phyloP scores from a whole-genome alignment of 2,888 invertebrate genomes.

The Athetis lepigone region DNA sequence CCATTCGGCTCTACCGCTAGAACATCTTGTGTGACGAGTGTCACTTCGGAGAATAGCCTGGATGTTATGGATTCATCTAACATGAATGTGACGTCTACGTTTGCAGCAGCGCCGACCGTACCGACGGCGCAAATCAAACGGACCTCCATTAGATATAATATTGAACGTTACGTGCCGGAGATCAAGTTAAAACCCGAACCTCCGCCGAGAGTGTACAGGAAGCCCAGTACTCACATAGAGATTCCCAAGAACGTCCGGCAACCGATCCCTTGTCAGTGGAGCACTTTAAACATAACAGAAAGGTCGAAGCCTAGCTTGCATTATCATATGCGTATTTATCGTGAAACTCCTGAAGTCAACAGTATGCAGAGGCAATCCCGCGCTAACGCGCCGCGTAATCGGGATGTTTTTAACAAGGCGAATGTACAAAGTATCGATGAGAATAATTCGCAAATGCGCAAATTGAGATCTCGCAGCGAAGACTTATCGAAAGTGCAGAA shows the following conservation, averaged over 20 bases:
- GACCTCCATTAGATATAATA: conserved; percentile 86
- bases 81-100: conserved; percentile 88
- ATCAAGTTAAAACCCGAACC: conserved; percentile 84
- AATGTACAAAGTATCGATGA: conserved; percentile 67
- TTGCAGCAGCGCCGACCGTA: conserved; percentile 84
- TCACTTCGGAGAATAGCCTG: conserved; percentile 90
- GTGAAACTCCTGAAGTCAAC: conserved; percentile 75
- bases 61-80: conserved; percentile 89
- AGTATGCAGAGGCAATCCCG: conserved; percentile 77
- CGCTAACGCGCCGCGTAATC: conserved; percentile 78
- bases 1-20: conserved; percentile 94
- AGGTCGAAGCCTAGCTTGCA: conserved; percentile 87
- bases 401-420: conserved; percentile 77
- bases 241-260: conserved; percentile 87
- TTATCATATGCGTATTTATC: conserved; percentile 89
- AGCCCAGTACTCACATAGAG: conserved; percentile 86
- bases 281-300: conserved; percentile 87
- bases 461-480: conserved; percentile 86
- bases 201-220: conserved; percentile 86
- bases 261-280: conserved; percentile 84
- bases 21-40: conserved; percentile 91
- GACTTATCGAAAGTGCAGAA: conserved; percentile 86
- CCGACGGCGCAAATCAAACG: conserved; percentile 87
- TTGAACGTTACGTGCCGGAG: conserved; percentile 84
- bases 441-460: conserved; percentile 72